These are phyloP conservation scores for Pogona vitticeps DNA, from an alignment of 2,113 vertebrate genomes.

Conservation along the genomic window DNA sequence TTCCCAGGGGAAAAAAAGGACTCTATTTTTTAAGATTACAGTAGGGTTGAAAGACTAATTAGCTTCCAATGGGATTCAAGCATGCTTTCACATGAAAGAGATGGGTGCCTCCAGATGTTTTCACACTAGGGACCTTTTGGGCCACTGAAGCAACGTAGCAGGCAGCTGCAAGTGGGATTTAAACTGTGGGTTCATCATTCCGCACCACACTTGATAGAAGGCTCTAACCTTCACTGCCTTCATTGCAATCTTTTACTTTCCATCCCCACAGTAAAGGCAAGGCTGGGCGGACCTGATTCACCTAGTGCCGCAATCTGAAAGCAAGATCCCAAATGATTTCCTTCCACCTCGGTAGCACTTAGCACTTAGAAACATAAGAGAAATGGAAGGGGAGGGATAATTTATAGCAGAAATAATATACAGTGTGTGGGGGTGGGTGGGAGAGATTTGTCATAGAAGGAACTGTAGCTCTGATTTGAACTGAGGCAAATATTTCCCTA, in stretches of 20 bases:
- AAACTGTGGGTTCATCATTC: background rate
- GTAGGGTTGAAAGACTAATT: background rate
- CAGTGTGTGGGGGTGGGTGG: no score
- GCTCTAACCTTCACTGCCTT: no score
- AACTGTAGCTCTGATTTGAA: background rate
- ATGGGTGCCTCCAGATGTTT: background rate
- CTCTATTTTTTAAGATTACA: background rate
- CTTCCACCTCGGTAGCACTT: background rate
- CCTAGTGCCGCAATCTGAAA: no score
- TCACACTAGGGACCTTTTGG: background rate
- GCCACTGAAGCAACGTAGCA: background rate
- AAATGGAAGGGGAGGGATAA: background rate
- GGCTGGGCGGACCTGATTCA: background rate
- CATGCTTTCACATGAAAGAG: background rate
- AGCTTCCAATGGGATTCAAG: background rate
- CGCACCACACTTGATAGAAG: background rate
- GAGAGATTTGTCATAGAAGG: background rate
- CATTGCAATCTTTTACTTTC: no score
- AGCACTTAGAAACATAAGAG: background rate
- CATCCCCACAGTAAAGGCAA: background rate
- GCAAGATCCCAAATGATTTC: no score
- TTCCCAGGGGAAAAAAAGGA: background rate
- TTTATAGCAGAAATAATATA: background rate
- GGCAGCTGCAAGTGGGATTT: background rate
- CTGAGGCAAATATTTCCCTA: background rate